Percentiles rank a stretch among this genome's conserved stretches.
Evolutionary conservation across 2,113 vertebrate species (phyloP).

Genomic region (Myotis lucifugus): DNA sequence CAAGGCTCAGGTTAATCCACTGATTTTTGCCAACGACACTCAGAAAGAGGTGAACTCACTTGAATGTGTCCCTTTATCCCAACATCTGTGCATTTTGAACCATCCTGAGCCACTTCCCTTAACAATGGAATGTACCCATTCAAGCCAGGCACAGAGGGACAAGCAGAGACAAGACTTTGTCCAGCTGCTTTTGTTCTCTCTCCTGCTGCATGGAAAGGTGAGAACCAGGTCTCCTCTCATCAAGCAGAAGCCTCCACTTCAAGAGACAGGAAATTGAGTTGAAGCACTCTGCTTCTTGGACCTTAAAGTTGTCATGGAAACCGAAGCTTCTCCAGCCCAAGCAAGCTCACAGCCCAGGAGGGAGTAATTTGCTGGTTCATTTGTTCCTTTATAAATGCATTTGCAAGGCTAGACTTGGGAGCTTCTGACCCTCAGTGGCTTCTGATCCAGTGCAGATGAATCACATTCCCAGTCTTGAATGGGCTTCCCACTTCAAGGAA

Average conservation of each 20-base stretch:
- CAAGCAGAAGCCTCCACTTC: background rate
- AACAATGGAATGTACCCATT: background rate
- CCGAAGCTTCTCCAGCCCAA: background rate
- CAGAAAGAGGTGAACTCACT: background rate
- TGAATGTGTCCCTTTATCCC: background rate
- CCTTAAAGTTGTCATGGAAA: slow-evolving; percentile 64
- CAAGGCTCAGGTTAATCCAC: background rate
- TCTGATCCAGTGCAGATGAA: background rate
- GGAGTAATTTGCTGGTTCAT: background rate
- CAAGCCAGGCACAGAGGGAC: background rate
- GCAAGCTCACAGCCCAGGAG: background rate
- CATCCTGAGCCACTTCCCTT: background rate
- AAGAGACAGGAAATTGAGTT: slow-evolving; percentile 23
- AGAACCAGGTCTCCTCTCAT: background rate
- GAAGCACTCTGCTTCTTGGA: background rate
- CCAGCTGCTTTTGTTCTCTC: background rate
- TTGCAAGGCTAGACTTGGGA: background rate
- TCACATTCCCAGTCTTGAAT: background rate
- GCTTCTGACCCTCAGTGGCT: background rate
- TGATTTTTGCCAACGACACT: background rate
- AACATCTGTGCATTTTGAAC: background rate
- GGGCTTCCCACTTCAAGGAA: background rate
- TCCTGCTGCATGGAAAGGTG: background rate
- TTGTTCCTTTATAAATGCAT: slow-evolving; percentile 34
- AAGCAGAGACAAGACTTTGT: background rate